Evolutionary conservation across 2,113 vertebrate genomes (phyloP).

Genomic region (Garra rufa): DNA sequence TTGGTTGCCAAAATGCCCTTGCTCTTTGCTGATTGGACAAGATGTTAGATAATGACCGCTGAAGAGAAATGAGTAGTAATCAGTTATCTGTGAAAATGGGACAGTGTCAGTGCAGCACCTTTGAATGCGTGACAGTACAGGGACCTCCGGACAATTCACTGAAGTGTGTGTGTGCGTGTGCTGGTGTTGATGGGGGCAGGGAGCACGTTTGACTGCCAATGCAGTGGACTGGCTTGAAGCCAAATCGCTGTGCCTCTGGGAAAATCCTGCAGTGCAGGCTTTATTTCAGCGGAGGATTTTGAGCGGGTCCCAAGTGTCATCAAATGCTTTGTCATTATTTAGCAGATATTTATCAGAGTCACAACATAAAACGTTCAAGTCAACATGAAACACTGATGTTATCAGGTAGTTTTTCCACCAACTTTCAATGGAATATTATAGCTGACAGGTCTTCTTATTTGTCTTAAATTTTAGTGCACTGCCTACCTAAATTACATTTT

Average conservation of each 20-base stretch:
- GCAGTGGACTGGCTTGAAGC: constrained; percentile 4
- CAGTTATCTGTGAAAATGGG: background rate
- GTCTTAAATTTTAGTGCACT: background rate
- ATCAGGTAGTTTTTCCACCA: background rate
- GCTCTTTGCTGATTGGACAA: constrained; percentile 5
- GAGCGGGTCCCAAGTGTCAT: background rate
- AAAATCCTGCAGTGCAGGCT: constrained; percentile 53
- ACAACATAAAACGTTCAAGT: background rate
- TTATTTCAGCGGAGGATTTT: constrained; percentile 14
- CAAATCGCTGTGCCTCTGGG: constrained; percentile 37
- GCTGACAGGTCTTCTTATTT: background rate
- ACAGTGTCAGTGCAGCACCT: constrained; percentile 1
- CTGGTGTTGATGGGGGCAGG: background rate
- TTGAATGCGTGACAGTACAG: background rate
- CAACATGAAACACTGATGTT: background rate
- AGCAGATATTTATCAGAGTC: constrained; percentile 21
- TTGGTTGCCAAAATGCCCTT: background rate
- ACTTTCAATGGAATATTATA: background rate
- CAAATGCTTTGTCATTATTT: constrained; percentile 6
- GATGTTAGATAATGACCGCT: background rate
- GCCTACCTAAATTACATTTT: background rate
- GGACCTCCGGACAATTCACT: background rate
- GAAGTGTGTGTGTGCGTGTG: background rate
- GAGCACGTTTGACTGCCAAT: constrained; percentile 32
- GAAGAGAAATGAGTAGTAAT: background rate